Evolutionary conservation across 2,797 vertebrate species (phyloP).

Genomic region (Brotogeris chrysoptera): DNA sequence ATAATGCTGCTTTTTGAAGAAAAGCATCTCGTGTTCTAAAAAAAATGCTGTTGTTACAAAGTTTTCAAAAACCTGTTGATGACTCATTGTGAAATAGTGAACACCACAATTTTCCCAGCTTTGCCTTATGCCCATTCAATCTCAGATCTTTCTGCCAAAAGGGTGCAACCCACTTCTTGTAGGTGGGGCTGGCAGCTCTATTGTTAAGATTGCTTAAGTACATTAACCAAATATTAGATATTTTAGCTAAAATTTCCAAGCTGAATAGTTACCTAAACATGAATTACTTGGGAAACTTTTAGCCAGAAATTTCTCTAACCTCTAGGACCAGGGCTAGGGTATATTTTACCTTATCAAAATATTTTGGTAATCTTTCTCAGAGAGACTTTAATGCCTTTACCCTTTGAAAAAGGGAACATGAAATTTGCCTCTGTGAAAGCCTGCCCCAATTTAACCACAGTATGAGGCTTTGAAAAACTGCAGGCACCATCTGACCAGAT

Average conservation of each 20-base stretch:
- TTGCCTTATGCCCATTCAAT: background rate
- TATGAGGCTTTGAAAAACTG: background rate
- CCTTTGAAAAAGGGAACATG: background rate
- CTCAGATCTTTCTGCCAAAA: background rate
- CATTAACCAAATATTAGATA: background rate
- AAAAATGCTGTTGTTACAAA: background rate
- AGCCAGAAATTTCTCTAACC: background rate
- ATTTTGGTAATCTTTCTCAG: background rate
- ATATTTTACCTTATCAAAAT: background rate
- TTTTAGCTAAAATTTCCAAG: background rate
- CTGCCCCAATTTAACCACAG: background rate
- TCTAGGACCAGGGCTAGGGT: background rate
- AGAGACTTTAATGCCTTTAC: background rate
- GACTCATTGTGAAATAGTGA: background rate
- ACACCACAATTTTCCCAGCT: background rate
- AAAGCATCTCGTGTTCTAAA: background rate
- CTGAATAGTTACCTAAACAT: background rate
- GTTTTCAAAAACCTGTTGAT: constrained; percentile 35
- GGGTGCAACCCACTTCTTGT: background rate
- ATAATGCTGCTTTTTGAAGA: constrained; percentile 10
- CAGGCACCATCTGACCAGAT: background rate
- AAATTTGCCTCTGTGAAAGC: constrained; percentile 1
- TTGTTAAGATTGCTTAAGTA: background rate
- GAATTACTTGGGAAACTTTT: background rate
- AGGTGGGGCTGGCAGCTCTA: background rate